Percentiles rank a stretch among this genome's conserved stretches.
phyloP scores from a whole-genome alignment of 2,888 invertebrate species.

The Aproaerema taeniolella region DNA sequence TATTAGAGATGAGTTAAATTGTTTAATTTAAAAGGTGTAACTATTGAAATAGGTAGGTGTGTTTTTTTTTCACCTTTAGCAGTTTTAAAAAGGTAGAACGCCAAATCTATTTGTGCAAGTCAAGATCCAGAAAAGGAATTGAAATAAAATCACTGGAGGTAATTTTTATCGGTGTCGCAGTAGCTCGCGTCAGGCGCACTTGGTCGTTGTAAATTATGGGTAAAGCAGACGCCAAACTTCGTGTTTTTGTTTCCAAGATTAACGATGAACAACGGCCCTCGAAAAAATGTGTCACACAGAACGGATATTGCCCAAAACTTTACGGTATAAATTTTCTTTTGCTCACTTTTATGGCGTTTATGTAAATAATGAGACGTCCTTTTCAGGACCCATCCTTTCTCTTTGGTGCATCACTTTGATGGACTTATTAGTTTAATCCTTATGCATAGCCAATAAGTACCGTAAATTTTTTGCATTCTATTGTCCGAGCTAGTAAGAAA shows the following conservation, averaged over 20 bases:
- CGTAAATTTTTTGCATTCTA: too few relatives aligned
- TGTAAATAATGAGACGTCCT: conserved; percentile 55
- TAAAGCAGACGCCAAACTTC: conserved; percentile 59
- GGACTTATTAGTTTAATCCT: not conserved
- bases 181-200: conserved; percentile 54
- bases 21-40: too few relatives aligned
- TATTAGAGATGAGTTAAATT: too few relatives aligned
- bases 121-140: too few relatives aligned
- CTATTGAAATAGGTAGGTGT: too few relatives aligned
- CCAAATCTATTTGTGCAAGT: too few relatives aligned
- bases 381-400: conserved; percentile 30
- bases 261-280: conserved; percentile 70
- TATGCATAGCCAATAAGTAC: not conserved
- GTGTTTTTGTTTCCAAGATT: conserved; percentile 74
- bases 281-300: conserved; percentile 69
- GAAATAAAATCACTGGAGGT: too few relatives aligned
- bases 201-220: conserved; percentile 62
- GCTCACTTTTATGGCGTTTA: conserved; percentile 53
- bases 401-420: not conserved
- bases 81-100: too few relatives aligned
- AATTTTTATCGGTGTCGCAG: conserved; percentile 15
- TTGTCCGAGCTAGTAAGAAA: too few relatives aligned
- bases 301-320: conserved; percentile 66
- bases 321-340: conserved; percentile 63
- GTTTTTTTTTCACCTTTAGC: too few relatives aligned